A percentile compares a stretch with the other conserved stretches of the same genome.
Evolutionary conservation across 2,888 invertebrate species (phyloP).

Genomic region (Melieria picta): DNA sequence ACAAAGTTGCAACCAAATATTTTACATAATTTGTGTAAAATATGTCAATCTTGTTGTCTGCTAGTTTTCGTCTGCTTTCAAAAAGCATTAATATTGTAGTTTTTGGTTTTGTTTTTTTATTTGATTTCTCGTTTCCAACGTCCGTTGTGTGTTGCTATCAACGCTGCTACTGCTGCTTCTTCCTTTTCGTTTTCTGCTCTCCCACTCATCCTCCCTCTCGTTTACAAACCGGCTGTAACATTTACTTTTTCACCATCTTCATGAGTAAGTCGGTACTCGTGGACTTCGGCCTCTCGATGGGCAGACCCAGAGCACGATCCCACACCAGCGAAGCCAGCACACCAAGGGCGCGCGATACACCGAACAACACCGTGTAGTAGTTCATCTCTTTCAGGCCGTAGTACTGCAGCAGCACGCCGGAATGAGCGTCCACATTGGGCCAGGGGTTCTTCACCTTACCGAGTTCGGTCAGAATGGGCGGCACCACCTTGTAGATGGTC

Average conservation of each 20-base stretch:
- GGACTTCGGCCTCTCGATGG: slow-evolving; percentile 87
- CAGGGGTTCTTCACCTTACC: slow-evolving; percentile 93
- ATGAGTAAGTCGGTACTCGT: slow-evolving; percentile 74
- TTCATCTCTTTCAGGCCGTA: slow-evolving; percentile 90
- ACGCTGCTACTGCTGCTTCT: neutral
- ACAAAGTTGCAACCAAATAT: no score
- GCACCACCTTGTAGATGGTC: slow-evolving; percentile 84
- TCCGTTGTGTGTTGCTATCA: neutral
- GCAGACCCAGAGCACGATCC: slow-evolving; percentile 84
- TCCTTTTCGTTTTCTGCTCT: neutral
- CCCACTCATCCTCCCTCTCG: neutral
- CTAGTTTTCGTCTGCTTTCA: no score
- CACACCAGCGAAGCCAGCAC: slow-evolving; percentile 82
- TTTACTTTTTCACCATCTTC: slow-evolving; percentile 63
- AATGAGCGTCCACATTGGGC: slow-evolving; percentile 94
- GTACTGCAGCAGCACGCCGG: slow-evolving; percentile 84
- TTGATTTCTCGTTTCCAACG: no score
- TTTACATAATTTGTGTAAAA: neutral
- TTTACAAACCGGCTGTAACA: neutral
- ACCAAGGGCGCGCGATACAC: slow-evolving; percentile 87
- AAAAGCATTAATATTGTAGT: no score
- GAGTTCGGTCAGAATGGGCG: slow-evolving; percentile 81
- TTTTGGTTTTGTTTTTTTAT: no score
- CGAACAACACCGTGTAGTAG: slow-evolving; percentile 91
- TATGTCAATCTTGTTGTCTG: neutral